Evolutionary conservation across 1,140 invertebrate genomes (phyloP).

Genomic region (Drosophila obscura): DNA sequence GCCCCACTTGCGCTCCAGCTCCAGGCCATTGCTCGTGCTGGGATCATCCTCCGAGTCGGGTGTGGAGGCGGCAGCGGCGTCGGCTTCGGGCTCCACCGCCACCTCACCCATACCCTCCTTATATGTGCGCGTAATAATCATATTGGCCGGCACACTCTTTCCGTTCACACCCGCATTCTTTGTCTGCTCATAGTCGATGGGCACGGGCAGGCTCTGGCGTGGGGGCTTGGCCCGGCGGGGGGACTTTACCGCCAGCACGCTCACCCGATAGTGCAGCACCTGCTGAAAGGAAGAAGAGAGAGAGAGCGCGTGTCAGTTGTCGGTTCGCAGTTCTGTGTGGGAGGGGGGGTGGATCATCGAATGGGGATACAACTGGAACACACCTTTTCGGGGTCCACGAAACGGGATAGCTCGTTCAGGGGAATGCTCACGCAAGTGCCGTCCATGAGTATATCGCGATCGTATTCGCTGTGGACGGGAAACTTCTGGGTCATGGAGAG

Average conservation of each 20-base stretch:
- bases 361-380: constrained; percentile 6
- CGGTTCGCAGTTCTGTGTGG: too few species aligned
- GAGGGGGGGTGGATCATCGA: too few species aligned
- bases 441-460: constrained; percentile 73
- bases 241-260: constrained; percentile 68
- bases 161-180: constrained; percentile 61
- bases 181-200: constrained; percentile 61
- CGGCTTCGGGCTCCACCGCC: neutral
- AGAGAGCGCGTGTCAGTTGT: too few species aligned
- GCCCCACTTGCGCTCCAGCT: constrained; percentile 74
- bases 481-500: constrained; percentile 77
- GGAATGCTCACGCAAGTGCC: constrained; percentile 76
- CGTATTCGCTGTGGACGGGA: constrained; percentile 81
- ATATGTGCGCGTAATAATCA: constrained; percentile 76
- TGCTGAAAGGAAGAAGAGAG: constrained; percentile 12
- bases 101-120: constrained; percentile 65
- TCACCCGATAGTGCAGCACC: constrained; percentile 76
- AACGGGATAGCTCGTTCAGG: constrained; percentile 63
- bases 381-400: constrained; percentile 75
- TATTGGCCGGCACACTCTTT: constrained; percentile 67
- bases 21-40: constrained; percentile 7
- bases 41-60: constrained; percentile 41
- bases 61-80: constrained; percentile 6
- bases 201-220: constrained; percentile 45
- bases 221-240: constrained; percentile 57